Evolutionary conservation across 2,888 invertebrate species (phyloP), one percentile per base, ranked within the genome.

Genomic region (Dryobotodes eremita): DNA sequence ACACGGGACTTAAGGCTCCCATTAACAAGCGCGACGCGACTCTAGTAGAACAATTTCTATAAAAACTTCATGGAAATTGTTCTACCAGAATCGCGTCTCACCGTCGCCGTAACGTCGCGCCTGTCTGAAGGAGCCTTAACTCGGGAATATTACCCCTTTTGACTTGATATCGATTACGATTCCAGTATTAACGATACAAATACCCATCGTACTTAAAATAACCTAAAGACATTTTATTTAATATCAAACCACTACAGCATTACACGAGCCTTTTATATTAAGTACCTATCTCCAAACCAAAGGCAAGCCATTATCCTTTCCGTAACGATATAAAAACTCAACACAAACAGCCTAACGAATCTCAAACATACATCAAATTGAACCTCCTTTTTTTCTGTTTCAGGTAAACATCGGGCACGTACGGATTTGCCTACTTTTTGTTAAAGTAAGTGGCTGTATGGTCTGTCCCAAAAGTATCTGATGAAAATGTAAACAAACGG

Each of bases 351-450:
- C 57, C 82, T 82, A 82, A 84, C 78, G 81, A 71, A 71, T 72
- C 46, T 68, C 80, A 80, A 84, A 75, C 70, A 77, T 75, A 79
- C 79, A 70, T 77, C 42, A 66, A 76, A 82, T 77, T 75, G 65
- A 75, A 74, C 71, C 70, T 31, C 64, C 36, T 42, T 77, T 83
- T 85, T 75, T 84, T 83, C 71, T 78, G 72, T 81, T 89, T n/a
- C 89, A 89, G 89, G 89, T 89, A 89, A 86, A 85, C 80, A 80
- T 81, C 66, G 62, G 15, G 50, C 36, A n/a, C 42, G 17, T 26
- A 42, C 78, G 80, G 76, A 85, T 84, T 80, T 80, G 61, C 59
- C 79, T 83, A 64, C 68, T 72, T 79, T 85, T 79, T 75, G 80
- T 71, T 48, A 79, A 79, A 82, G 89, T 88, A 83, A 89, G 88